phyloP scores from a whole-genome alignment of 64 coral and sea anemone species.

The Pachyseris speciosa region DNA sequence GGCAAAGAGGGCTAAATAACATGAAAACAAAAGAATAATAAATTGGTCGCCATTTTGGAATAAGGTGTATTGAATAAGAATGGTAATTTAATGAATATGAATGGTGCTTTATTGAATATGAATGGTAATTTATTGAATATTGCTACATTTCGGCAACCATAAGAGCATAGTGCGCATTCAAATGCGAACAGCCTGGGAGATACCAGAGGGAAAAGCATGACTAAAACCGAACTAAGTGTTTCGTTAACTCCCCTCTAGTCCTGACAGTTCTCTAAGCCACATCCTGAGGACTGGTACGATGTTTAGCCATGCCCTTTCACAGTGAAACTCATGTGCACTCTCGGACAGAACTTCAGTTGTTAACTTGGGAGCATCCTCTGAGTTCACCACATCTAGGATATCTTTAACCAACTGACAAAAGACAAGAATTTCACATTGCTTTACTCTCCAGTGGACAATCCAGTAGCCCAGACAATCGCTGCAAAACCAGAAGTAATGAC shows the following conservation, averaged over 20 bases:
- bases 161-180: not conserved
- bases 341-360: conserved; percentile 76
- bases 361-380: conserved; percentile 64
- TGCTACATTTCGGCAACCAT: no score
- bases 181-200: not conserved
- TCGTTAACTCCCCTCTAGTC: conserved; percentile 55
- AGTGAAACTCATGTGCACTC: conserved; percentile 84
- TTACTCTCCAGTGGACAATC: no score
- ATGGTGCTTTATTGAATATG: no score
- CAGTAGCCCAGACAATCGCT: no score
- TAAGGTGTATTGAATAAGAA: no score
- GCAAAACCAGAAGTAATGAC: no score
- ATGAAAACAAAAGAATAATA: no score
- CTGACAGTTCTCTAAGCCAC: conserved; percentile 82
- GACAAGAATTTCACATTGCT: not conserved
- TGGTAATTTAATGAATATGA: no score
- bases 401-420: conserved; percentile 69
- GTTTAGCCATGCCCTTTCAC: conserved; percentile 95
- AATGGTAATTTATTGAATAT: no score
- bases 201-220: not conserved
- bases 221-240: no score
- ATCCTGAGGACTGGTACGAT: conserved; percentile 79
- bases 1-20: no score
- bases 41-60: no score
- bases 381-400: conserved; percentile 53